Conservation (phyloP, 2,113 vertebrate species). For the Hippocampus comes region DNA sequence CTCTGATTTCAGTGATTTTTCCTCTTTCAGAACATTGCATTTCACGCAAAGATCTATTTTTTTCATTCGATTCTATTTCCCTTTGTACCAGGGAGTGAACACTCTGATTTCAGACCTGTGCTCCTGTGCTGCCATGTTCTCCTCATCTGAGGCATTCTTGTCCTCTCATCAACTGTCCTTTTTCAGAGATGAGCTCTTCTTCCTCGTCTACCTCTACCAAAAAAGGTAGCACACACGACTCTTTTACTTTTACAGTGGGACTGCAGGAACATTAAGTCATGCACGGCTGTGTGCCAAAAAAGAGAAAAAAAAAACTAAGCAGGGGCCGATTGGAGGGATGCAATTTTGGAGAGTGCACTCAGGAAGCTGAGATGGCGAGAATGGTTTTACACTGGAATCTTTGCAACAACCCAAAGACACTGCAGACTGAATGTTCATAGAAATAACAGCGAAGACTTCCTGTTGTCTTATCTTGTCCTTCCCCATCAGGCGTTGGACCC, state of each 20-base stretch:
- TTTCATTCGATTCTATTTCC: neutral
- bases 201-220: constrained; percentile 93
- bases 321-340: no score
- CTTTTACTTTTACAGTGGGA: neutral
- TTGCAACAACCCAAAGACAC: neutral
- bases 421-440: neutral
- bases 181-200: constrained; percentile 92
- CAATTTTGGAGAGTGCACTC: no score
- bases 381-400: no score
- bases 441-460: neutral
- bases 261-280: neutral
- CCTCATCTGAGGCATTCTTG: constrained; percentile 84
- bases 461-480: constrained; percentile 5
- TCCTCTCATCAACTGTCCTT: constrained; percentile 91
- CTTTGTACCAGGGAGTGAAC: constrained; percentile 82
- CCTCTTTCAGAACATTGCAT: neutral
- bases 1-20: constrained; percentile 79
- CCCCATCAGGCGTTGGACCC: constrained; percentile 78
- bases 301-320: no score
- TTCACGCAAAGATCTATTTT: neutral
- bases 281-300: no score
- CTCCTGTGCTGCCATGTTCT: constrained; percentile 81
- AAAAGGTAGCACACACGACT: constrained; percentile 75
- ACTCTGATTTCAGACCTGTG: constrained; percentile 93
- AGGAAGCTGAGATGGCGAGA: no score